Evolutionary conservation across 2,888 invertebrate species (phyloP).

Genomic region (Stenurella melanura): DNA sequence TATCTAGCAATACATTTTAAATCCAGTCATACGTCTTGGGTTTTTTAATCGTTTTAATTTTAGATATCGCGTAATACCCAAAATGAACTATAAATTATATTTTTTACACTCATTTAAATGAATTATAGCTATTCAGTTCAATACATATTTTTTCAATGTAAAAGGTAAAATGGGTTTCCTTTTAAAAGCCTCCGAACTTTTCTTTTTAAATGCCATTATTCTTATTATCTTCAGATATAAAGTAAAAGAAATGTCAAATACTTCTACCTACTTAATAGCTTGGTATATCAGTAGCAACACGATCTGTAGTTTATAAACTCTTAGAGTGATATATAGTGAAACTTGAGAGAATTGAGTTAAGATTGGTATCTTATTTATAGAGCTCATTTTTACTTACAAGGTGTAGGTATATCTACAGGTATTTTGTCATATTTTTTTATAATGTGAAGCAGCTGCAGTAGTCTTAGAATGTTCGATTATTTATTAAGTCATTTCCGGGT

Average conservation of each 20-base stretch:
- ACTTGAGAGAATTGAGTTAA: constrained; percentile 2
- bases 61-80: too few relatives aligned
- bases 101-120: too few relatives aligned
- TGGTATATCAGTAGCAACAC: constrained; percentile 1
- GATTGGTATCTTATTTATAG: not conserved
- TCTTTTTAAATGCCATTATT: constrained; percentile 1
- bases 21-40: too few relatives aligned
- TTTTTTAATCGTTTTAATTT: too few relatives aligned
- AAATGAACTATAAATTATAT: too few relatives aligned
- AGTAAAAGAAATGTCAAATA: constrained; percentile 1
- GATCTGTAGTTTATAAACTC: constrained; percentile 6
- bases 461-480: too few relatives aligned
- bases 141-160: too few relatives aligned
- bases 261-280: constrained; percentile 7
- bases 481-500: too few relatives aligned
- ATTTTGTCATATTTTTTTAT: not conserved
- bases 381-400: not conserved
- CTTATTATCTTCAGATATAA: constrained; percentile 3
- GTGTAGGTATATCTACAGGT: not conserved
- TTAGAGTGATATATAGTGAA: not conserved
- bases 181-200: not conserved
- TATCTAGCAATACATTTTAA: too few relatives aligned
- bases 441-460: too few relatives aligned
- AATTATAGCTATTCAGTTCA: too few relatives aligned
- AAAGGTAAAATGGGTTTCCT: too few relatives aligned